Conservation (phyloP, 2,797 vertebrate genomes). For the Antrozous pallidus region DNA sequence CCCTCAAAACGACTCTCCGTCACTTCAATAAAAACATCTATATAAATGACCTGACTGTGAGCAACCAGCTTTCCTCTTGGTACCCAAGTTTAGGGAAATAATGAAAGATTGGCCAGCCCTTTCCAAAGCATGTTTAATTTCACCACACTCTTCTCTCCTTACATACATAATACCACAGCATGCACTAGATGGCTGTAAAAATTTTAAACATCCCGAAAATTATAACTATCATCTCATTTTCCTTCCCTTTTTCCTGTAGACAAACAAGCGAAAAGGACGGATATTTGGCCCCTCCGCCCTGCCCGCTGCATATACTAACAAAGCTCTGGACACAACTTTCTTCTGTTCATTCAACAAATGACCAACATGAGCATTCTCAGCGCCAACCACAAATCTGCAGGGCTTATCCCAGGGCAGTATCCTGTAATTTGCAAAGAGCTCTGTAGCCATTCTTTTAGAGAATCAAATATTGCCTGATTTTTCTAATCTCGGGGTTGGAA, state of each 20-base stretch:
- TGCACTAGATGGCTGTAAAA: neutral
- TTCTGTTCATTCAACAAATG: conserved; percentile 35
- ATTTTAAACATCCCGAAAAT: conserved; percentile 5
- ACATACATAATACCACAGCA: conserved; percentile 28
- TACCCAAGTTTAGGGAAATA: neutral
- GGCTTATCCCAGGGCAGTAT: neutral
- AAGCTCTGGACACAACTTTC: conserved; percentile 15
- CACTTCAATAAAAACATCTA: neutral
- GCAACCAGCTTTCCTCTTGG: neutral
- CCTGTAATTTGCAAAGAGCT: neutral
- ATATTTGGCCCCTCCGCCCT: neutral
- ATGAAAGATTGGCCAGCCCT: neutral
- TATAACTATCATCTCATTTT: neutral
- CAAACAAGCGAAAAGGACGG: conserved; percentile 4
- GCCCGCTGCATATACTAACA: neutral
- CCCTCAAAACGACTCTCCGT: neutral
- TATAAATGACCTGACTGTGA: neutral
- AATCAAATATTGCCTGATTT: neutral
- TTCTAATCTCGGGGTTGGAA: conserved; percentile 55
- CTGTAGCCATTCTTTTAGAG: neutral
- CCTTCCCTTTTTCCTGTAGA: neutral
- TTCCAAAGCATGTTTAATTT: conserved; percentile 37
- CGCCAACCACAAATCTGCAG: neutral
- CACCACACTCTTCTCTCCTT: neutral
- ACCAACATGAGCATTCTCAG: conserved; percentile 14